Base-by-base conservation (phyloP, 2,113 vertebrate species). In the Leucoraja erinaceus region DNA sequence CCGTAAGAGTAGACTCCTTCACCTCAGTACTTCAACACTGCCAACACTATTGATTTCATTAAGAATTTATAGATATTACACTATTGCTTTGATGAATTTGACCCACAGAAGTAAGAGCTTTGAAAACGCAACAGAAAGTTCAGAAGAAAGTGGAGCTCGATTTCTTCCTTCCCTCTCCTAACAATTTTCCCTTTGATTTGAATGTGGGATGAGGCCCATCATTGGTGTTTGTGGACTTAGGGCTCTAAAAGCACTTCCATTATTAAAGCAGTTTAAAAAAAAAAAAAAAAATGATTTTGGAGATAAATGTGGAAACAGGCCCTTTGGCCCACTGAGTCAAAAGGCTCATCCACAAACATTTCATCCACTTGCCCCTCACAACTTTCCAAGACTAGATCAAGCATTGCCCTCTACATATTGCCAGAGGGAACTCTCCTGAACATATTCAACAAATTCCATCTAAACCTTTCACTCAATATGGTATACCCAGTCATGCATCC, bases 11-110 rank as follows among this genome's bases (percentile, higher is more conserved):
- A 63, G 14, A n/a, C 63, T 22, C 59, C 59, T 88, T n/a, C 83
- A 66, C 5, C 63, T 8, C 14, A 88, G 59, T 63, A 63, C n/a
- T 88, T 31, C 28, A 63, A n/a, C 11, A 31, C 12, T 66, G 59
- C n/a, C 11, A 63, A 63, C 28, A 18, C 56, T 77, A 33, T 77
- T 33, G 14, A 31, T 31, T 88, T 61, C 12, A 88, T 31, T 63
- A 61, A 86, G 10, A 56, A 86, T 86, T 61, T 28, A 86, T 61
- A 59, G 54, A 86, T 61, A 63, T 88, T 88, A 16, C 83, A 88
- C 9, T 63, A 31, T 88, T 18, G 59, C n/a, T 61, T 83, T 86
- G 18, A 61, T 86, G 25, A 28, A 12, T 61, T 25, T 28, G 61
- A 31, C 31, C 31, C 4, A 16, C n/a, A 5, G 12, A 88, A 63